Base-by-base conservation (phyloP, 2,113 vertebrate genomes). In the Prionailurus bengalensis region DNA sequence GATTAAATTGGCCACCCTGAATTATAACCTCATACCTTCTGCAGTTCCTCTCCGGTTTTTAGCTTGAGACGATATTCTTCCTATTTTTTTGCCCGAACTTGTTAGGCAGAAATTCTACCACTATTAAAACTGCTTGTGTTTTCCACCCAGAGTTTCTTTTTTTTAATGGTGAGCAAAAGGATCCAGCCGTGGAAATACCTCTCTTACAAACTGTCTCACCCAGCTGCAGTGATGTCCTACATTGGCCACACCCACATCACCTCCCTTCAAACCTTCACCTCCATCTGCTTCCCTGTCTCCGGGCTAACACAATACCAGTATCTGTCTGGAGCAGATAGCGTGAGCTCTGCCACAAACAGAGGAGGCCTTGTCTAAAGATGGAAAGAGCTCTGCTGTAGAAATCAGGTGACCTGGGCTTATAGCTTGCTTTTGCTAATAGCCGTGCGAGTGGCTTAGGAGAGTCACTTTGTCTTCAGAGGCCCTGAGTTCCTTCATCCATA, bases 1-100 rank as follows among this genome's bases (percentile, higher is more conserved):
- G 98, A 97, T 97, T 98, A 98, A 98, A 98, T 97, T 95, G 98
- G 97, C 97, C 97, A 98, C 98, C 98, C 98, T 97, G 97, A 98
- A 98, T 97, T 97, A 98, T 97, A 98, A 94, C 97, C 97, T 97
- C 98, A 97, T 97, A 91, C 97, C 92, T 97, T 95, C 91, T 97
- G 36, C 25, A 94, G 79, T 94, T 98, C 88, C 97, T 97, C 63
- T 97, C 53, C 0, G 3, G 55, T 61, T 98, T 94, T 96, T 89
- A 97, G 92, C 89, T 96, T 48, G 11, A 78, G 82, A 96, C 66
- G 15, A 29, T 92, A 84, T 95, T 97, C 94, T 91, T 97, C 84
- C 80, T 94, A 91, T 90, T 97, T 95, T 93, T 95, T 86, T 97
- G 96, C 87, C 95, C 82, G 79, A 95, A 98, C 96, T 97, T 98